Evolutionary conservation across 2,797 vertebrate species (phyloP).

Genomic region (Halcyon leucocephala): DNA sequence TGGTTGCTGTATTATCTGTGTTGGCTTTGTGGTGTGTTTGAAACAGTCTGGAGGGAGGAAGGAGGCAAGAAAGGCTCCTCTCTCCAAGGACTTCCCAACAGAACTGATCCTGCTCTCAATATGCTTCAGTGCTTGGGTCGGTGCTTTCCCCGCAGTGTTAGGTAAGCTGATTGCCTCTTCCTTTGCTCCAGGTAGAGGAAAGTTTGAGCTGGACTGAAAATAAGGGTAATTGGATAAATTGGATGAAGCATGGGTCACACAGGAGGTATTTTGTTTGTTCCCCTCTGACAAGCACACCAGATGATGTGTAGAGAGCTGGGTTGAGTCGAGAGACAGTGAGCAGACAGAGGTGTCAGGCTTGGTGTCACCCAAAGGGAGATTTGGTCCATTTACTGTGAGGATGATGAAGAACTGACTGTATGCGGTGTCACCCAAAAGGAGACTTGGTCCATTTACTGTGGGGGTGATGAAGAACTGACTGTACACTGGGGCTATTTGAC

Average conservation of each 20-base stretch:
- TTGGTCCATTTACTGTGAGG: not conserved
- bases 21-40: not conserved
- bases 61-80: not conserved
- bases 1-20: not conserved
- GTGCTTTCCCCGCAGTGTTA: fast-evolving
- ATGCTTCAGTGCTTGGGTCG: not conserved
- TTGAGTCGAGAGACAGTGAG: not conserved
- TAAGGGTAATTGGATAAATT: not conserved
- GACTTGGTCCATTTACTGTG: not conserved
- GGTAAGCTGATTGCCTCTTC: not conserved
- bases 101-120: fast-evolving
- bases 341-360: not conserved
- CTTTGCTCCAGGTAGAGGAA: not conserved
- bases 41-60: not conserved
- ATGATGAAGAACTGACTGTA: not conserved
- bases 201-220: not conserved
- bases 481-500: not conserved
- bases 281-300: not conserved
- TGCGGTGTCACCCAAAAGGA: too few species aligned
- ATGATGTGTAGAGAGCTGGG: not conserved
- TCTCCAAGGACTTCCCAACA: not conserved
- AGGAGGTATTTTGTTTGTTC: not conserved
- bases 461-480: not conserved
- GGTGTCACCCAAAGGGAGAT: not conserved
- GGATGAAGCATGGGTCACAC: not conserved